These are phyloP conservation scores for Chromis chromis DNA, from an alignment of 2,797 vertebrate species.

Conservation along the genomic window DNA sequence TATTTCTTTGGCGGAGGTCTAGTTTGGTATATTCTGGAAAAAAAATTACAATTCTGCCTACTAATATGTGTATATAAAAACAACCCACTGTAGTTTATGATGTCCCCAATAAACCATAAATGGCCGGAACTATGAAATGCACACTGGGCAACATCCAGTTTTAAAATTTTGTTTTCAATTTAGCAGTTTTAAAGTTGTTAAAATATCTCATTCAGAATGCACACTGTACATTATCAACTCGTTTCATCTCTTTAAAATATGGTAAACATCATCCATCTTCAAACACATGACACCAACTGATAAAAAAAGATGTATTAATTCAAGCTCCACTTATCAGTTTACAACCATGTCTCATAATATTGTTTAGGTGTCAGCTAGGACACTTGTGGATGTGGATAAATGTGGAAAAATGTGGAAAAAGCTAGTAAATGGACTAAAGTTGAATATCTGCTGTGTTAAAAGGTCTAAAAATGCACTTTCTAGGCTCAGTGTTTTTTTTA, in stretches of 20 bases:
- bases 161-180: neutral
- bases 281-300: neutral
- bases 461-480: neutral
- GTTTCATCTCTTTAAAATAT: neutral
- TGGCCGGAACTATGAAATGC: neutral
- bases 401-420: neutral
- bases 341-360: neutral
- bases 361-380: neutral
- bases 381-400: too few relatives aligned
- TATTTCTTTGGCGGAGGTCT: neutral
- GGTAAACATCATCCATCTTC: neutral
- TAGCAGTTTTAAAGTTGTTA: too few relatives aligned
- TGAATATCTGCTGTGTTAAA: too few relatives aligned
- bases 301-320: neutral
- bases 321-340: neutral
- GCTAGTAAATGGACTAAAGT: neutral
- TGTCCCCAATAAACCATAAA: neutral
- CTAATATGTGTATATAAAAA: neutral
- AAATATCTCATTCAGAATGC: neutral
- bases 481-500: neutral
- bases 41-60: constrained; percentile 2
- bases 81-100: neutral
- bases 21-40: constrained; percentile 5
- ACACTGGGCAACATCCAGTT: neutral
- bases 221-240: neutral